Conservation (phyloP, 2,888 invertebrate genomes). For the Eurytoma californica region DNA sequence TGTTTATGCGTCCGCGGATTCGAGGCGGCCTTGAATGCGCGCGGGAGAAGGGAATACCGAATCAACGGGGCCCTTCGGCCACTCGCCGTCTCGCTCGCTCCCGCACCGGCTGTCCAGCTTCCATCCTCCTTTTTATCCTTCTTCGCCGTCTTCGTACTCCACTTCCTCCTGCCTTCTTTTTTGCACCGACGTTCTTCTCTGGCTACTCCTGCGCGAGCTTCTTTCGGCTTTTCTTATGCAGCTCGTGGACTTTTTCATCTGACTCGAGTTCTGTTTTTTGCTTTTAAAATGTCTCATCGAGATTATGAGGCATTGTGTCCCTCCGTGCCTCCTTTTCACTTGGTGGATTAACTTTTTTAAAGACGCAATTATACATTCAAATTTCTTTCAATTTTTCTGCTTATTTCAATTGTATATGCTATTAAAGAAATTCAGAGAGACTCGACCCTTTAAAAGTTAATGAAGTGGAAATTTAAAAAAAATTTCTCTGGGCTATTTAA, state of each 20-base stretch:
- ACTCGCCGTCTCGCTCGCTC: slow-evolving; percentile 8
- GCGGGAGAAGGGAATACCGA: slow-evolving; percentile 38
- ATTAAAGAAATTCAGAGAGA: too few species aligned
- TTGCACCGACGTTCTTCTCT: slow-evolving; percentile 19
- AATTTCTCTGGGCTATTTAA: too few species aligned
- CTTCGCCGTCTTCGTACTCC: slow-evolving; percentile 21
- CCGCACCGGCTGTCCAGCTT: background rate
- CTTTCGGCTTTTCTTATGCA: slow-evolving; percentile 25
- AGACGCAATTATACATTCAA: slow-evolving; percentile 21
- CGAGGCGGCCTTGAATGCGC: slow-evolving; percentile 71
- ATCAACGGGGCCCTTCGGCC: background rate
- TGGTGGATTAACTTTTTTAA: background rate
- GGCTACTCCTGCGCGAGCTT: background rate
- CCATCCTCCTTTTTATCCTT: background rate
- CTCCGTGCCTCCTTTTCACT: background rate
- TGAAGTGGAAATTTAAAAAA: too few species aligned
- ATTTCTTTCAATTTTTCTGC: background rate
- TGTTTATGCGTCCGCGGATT: slow-evolving; percentile 73
- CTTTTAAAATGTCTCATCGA: background rate
- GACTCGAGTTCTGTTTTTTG: background rate
- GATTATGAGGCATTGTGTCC: slow-evolving; percentile 45
- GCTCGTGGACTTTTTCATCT: background rate
- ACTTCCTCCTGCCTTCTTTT: slow-evolving; percentile 38
- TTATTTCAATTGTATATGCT: background rate
- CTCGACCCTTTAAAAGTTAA: too few species aligned